These are phyloP conservation scores for Sigmodon hispidus DNA, from an alignment of 2,113 vertebrate species.

Conservation along the genomic window DNA sequence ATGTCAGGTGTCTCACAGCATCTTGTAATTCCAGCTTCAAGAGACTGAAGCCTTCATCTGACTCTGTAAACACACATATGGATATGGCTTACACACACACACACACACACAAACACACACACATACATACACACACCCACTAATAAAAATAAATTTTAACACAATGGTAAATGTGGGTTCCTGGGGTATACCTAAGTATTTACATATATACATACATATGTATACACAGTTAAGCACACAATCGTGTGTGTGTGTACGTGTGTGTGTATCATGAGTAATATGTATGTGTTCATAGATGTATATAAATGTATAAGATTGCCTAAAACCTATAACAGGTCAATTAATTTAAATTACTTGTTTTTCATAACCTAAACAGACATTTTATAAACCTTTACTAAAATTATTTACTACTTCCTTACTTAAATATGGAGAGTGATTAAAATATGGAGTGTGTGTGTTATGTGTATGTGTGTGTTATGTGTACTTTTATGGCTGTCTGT, in stretches of 20 bases:
- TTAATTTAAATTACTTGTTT: neutral
- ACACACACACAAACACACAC: neutral
- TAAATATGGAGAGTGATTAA: neutral
- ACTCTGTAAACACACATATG: neutral
- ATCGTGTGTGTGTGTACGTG: too few species aligned
- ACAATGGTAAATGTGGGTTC: neutral
- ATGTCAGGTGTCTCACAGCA: too few species aligned
- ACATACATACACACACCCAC: neutral
- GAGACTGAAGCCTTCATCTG: too few species aligned
- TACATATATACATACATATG: neutral
- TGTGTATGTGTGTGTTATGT: neutral
- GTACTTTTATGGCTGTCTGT: neutral
- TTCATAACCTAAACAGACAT: neutral
- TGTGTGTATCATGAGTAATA: neutral
- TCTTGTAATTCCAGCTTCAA: neutral
- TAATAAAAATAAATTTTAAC: neutral
- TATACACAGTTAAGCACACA: neutral
- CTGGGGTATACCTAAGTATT: neutral
- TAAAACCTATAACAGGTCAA: neutral
- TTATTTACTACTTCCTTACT: neutral
- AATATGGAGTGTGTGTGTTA: neutral
- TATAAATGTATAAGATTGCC: neutral
- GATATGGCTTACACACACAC: too few species aligned
- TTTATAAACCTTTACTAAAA: conserved; percentile 1
- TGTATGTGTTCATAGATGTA: neutral